Evolutionary conservation across 2,797 vertebrate species (phyloP).

Genomic region (Rousettus madagascariensis): DNA sequence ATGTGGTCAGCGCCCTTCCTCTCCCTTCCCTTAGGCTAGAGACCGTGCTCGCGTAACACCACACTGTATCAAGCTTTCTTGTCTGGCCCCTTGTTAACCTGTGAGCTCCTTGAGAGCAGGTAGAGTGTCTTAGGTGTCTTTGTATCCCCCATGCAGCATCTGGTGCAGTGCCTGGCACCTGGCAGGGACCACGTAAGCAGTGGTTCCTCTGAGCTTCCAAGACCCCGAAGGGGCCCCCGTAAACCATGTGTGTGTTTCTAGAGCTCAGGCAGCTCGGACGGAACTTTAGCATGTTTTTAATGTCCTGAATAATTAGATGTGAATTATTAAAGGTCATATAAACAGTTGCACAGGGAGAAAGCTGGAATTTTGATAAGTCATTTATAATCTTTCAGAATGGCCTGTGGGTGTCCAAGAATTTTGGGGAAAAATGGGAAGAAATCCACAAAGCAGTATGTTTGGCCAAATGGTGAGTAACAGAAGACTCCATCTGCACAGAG

Average conservation of each 20-base stretch:
- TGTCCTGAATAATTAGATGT: slow-evolving; percentile 31
- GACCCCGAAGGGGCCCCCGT: background rate
- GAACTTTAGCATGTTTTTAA: slow-evolving; percentile 14
- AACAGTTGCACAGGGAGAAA: slow-evolving; percentile 70
- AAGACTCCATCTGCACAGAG: slow-evolving; percentile 59
- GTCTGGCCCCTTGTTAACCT: background rate
- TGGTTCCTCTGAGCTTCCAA: slow-evolving; percentile 19
- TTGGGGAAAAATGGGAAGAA: slow-evolving; percentile 90
- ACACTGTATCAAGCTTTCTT: background rate
- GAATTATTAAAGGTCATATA: slow-evolving; percentile 46
- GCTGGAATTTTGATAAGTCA: slow-evolving; percentile 75
- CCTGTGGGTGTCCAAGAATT: slow-evolving; percentile 93
- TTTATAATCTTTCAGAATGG: slow-evolving; percentile 88
- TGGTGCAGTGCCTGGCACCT: background rate
- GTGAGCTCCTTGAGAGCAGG: background rate
- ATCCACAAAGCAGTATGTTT: slow-evolving; percentile 92
- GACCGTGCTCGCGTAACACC: background rate
- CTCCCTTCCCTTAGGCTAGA: background rate
- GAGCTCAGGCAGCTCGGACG: background rate
- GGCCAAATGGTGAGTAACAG: slow-evolving; percentile 93
- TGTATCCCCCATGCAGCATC: background rate
- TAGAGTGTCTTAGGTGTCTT: background rate
- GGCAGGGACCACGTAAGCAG: slow-evolving; percentile 12
- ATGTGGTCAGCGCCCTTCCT: rapidly evolving
- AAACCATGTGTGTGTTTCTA: background rate